A percentile compares a stretch with the other conserved stretches of the same genome.
These are phyloP conservation scores for Lerista edwardsae DNA, from an alignment of 2,797 vertebrate genomes.

Conservation along the genomic window DNA sequence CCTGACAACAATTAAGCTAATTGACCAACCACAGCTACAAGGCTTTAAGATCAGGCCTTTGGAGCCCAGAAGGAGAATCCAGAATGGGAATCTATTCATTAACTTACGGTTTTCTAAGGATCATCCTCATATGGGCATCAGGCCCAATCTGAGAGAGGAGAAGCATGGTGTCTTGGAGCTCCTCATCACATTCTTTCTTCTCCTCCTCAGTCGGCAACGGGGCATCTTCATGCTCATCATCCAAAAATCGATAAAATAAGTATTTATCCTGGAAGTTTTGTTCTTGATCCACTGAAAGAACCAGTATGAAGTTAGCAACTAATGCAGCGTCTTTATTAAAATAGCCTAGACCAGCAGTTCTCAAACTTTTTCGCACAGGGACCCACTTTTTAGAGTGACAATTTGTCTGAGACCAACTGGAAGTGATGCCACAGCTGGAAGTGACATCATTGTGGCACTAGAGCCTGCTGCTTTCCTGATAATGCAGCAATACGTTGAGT, in stretches of 20 bases:
- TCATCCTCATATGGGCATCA: slow-evolving; percentile 98
- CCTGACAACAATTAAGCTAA: not conserved
- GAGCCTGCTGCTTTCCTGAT: too few species aligned
- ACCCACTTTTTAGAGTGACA: too few species aligned
- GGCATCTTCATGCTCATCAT: slow-evolving; percentile 89
- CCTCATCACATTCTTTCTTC: slow-evolving; percentile 91
- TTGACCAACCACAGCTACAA: not conserved
- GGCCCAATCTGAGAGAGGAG: slow-evolving; percentile 95
- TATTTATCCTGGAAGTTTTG: slow-evolving; percentile 97
- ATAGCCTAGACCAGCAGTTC: slow-evolving; percentile 31
- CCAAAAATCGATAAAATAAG: slow-evolving; percentile 97
- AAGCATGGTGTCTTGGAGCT: slow-evolving; percentile 92
- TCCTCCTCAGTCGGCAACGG: slow-evolving; percentile 89
- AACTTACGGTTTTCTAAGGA: slow-evolving; percentile 92
- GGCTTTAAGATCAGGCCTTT: not conserved
- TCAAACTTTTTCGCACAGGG: too few species aligned
- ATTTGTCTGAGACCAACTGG: too few species aligned
- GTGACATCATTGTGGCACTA: too few species aligned
- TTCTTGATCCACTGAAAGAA: slow-evolving; percentile 90
- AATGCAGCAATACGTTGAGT: too few species aligned
- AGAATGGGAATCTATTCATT: slow-evolving; percentile 38
- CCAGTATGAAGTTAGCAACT: fast-evolving
- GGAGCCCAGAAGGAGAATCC: not conserved
- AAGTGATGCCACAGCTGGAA: too few species aligned
- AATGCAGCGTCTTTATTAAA: slow-evolving; percentile 6